These are phyloP conservation scores for Physella acuta DNA, from an alignment of 1,140 invertebrate species.

Conservation along the genomic window DNA sequence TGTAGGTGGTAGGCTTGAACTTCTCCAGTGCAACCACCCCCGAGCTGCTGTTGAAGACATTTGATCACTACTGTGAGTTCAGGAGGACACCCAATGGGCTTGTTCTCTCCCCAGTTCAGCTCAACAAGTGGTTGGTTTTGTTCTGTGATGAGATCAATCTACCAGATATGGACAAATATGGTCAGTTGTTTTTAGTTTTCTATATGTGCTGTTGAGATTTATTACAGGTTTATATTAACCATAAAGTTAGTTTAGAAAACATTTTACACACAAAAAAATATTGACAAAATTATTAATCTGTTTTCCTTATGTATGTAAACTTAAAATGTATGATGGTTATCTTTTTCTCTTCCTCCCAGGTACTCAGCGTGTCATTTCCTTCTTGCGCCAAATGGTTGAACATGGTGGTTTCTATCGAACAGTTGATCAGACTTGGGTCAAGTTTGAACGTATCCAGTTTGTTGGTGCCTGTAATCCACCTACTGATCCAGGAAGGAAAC, in stretches of 20 bases:
- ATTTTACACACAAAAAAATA: neutral
- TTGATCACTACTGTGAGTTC: constrained; percentile 99
- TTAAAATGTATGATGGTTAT: no score
- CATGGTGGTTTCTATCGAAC: constrained; percentile 84
- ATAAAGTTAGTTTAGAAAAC: neutral
- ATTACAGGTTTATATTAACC: neutral
- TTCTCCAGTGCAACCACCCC: constrained; percentile 99
- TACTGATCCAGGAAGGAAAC: constrained; percentile 97
- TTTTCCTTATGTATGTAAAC: no score
- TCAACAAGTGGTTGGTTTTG: constrained; percentile 98
- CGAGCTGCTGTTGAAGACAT: constrained; percentile 95
- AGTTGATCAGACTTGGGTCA: constrained; percentile 94
- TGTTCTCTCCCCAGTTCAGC: constrained; percentile 86
- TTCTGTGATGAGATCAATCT: constrained; percentile 99
- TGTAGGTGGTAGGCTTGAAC: constrained; percentile 88
- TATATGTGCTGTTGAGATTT: neutral
- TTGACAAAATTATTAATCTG: neutral
- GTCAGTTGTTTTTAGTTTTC: constrained; percentile 30
- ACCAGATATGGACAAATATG: constrained; percentile 91
- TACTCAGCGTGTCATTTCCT: constrained; percentile 97
- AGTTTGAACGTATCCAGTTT: constrained; percentile 96
- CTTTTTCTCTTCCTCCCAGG: constrained; percentile 48
- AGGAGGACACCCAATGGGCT: constrained; percentile 93
- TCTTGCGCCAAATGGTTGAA: constrained; percentile 95
- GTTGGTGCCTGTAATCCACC: constrained; percentile 99